These are phyloP conservation scores for Lepidostoma basale DNA, from an alignment of 1,140 invertebrate genomes.

Conservation along the genomic window DNA sequence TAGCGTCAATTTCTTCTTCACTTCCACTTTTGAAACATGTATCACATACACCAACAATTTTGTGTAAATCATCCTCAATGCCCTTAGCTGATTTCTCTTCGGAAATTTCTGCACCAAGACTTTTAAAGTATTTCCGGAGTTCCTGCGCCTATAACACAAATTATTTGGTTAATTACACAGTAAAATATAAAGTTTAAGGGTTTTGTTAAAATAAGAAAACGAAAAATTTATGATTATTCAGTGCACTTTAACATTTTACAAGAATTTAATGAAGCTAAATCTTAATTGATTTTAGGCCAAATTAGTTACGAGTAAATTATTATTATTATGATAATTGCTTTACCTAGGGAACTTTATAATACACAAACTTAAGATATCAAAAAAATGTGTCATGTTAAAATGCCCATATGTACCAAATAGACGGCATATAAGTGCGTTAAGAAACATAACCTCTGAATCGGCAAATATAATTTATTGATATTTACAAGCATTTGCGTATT, in stretches of 20 bases:
- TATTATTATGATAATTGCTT: too few relatives aligned
- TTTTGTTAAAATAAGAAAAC: too few relatives aligned
- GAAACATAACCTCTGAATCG: constrained; percentile 28
- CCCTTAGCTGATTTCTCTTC: constrained; percentile 89
- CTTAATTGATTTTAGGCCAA: too few relatives aligned
- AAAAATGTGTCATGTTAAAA: neutral
- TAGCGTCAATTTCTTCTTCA: constrained; percentile 80
- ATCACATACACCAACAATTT: constrained; percentile 93
- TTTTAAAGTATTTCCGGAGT: constrained; percentile 86
- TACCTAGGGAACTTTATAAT: too few relatives aligned
- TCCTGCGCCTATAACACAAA: constrained; percentile 92
- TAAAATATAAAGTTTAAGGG: too few relatives aligned
- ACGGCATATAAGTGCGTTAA: constrained; percentile 6
- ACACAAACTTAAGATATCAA: too few relatives aligned
- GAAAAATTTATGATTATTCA: too few relatives aligned
- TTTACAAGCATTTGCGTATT: neutral
- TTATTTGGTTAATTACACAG: too few relatives aligned
- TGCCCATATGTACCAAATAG: constrained; percentile 22
- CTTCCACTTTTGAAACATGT: constrained; percentile 86
- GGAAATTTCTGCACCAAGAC: constrained; percentile 88
- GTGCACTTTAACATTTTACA: too few relatives aligned
- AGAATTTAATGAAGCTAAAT: too few relatives aligned
- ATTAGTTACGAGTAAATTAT: too few relatives aligned
- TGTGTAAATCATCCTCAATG: constrained; percentile 91
- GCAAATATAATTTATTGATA: neutral